Evolutionary conservation across 2,113 vertebrate genomes (phyloP), one percentile per base, ranked within the genome.

Genomic region (Anguilla rostrata): DNA sequence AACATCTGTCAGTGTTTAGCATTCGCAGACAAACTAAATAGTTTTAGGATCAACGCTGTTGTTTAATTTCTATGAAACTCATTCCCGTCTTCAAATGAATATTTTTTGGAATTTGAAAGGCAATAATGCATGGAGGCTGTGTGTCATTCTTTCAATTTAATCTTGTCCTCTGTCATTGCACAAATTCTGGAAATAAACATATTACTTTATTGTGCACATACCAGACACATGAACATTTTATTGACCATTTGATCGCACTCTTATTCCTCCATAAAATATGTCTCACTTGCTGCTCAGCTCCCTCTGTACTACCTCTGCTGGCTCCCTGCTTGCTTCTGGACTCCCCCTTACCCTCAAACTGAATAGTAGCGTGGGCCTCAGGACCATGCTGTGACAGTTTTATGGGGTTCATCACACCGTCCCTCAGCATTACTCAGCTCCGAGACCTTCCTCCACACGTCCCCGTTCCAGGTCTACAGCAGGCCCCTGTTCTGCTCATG

Each of bases 1-100:
- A 90, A 91, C 93, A 94, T 92, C 90, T 94, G 93, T 80, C 87
- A 88, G 88, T 94, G 90, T 89, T 95, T 95, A 94, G 90, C 91
- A 9, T 75, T 20, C 71, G 34, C 71, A 29, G 26, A 12, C 22
- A 75, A 75, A 75, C 1, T 26, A 71, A 3, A n/a, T 75, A 2
- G 11, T 34, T 26, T 75, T 22, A 89, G 88, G 80, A 83, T 88
- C 85, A 84, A 88, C 84, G 84, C 83, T 60, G 87, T 53, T 80
- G 60, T 20, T 39, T 79, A 49, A 84, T 40, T 81, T 78, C 43
- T 85, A 81, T 22, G 39, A 43, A 26, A 86, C 22, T 41, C 46
- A 2, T 60, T 85, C 83, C 57, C 78, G 57, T 29, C 49, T 60
- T 34, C 29, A 78, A 16, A 78, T 43, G 39, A 18, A 40, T 39